Conservation (phyloP, 1,140 invertebrate species). For the Cecropterus lyciades region DNA sequence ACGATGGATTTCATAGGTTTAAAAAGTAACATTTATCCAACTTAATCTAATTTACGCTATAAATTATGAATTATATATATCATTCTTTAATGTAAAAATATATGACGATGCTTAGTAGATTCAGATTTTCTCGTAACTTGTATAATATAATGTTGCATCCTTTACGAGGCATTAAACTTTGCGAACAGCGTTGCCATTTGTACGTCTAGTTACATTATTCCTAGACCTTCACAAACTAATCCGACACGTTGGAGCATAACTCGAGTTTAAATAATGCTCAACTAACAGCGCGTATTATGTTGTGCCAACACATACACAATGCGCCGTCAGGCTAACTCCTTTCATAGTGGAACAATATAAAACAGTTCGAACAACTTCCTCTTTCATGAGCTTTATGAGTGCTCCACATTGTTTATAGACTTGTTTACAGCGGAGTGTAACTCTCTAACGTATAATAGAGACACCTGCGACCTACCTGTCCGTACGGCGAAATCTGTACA, state of each 20-base stretch:
- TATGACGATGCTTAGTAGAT: too few species aligned
- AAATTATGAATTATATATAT: too few species aligned
- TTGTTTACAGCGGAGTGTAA: conserved; percentile 63
- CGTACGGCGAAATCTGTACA: conserved; percentile 71
- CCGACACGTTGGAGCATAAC: conserved; percentile 35
- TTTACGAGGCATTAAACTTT: neutral
- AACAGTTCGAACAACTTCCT: conserved; percentile 72
- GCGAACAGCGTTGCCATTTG: too few species aligned
- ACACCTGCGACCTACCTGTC: conserved; percentile 73
- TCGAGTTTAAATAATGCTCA: conserved; percentile 36
- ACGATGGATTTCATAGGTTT: too few species aligned
- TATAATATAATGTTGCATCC: too few species aligned
- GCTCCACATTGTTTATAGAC: conserved; percentile 63
- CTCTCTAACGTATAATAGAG: conserved; percentile 58
- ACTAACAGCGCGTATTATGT: conserved; percentile 60
- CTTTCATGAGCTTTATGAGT: conserved; percentile 60
- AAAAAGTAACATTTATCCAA: too few species aligned
- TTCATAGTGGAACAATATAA: conserved; percentile 49
- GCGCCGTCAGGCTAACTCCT: conserved; percentile 53
- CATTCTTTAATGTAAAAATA: too few species aligned
- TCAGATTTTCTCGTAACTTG: too few species aligned
- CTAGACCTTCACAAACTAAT: conserved; percentile 12
- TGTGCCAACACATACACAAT: conserved; percentile 63
- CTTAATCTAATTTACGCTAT: too few species aligned
- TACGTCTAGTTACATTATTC: neutral